These are phyloP conservation scores for Diaprepes abbreviatus DNA, from an alignment of 2,888 invertebrate genomes.

Conservation along the genomic window DNA sequence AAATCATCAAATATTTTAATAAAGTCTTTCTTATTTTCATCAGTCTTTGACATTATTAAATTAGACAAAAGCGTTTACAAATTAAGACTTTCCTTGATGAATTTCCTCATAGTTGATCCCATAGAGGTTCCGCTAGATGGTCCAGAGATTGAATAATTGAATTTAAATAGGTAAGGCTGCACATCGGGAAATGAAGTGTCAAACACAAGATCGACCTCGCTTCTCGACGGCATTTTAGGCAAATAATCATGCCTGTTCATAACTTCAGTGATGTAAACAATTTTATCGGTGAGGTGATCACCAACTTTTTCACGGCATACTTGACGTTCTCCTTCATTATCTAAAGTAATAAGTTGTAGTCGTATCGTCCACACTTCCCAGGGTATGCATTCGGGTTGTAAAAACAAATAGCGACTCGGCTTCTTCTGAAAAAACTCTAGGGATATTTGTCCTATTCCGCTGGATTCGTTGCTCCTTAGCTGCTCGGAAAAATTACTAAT, in stretches of 20 bases:
- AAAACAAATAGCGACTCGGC: conserved; percentile 89
- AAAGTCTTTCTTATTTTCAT: not conserved
- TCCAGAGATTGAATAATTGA: conserved; percentile 86
- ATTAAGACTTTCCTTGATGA: conserved; percentile 88
- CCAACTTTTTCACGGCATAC: conserved; percentile 89
- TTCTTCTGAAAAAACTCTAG: conserved; percentile 96
- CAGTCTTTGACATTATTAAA: not conserved
- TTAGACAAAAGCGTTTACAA: conserved; percentile 70
- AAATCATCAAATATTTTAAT: no score
- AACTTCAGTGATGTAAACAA: conserved; percentile 93
- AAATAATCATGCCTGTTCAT: conserved; percentile 97
- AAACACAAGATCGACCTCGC: conserved; percentile 93
- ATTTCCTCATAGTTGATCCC: conserved; percentile 90
- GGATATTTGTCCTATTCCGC: conserved; percentile 85
- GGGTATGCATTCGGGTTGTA: conserved; percentile 89
- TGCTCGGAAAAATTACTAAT: conserved; percentile 85
- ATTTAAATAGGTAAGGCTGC: conserved; percentile 96
- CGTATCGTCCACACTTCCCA: conserved; percentile 99
- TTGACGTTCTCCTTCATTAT: conserved; percentile 89
- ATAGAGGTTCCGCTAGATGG: conserved; percentile 79
- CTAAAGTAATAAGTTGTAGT: conserved; percentile 88
- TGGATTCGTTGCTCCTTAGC: conserved; percentile 79
- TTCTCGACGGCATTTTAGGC: conserved; percentile 94
- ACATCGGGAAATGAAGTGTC: conserved; percentile 94
- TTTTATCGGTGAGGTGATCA: conserved; percentile 91